Percentiles rank a stretch among this genome's conserved stretches.
phyloP scores from a whole-genome alignment of 1,140 invertebrate species.

The Nomia melanderi region DNA sequence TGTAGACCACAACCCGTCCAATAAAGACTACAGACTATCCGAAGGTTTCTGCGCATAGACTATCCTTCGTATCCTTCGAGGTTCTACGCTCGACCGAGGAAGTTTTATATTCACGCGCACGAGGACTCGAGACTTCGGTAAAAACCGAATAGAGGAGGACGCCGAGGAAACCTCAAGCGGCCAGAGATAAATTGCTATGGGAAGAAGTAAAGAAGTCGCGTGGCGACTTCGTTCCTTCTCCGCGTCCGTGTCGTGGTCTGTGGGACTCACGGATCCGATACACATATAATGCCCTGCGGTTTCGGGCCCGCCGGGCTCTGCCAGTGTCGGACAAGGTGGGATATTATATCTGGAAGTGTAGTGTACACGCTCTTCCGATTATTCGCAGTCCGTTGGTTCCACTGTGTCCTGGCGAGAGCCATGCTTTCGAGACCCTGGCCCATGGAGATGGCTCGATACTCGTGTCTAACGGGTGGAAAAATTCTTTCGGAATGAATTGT shows the following conservation, averaged over 20 bases:
- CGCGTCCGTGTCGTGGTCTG: conserved; percentile 7
- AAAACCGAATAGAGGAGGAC: not conserved
- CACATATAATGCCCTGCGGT: conserved; percentile 26
- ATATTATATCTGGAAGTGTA: conserved; percentile 54
- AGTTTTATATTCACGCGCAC: too few relatives aligned
- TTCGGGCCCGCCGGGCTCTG: conserved; percentile 31
- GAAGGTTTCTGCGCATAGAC: not conserved
- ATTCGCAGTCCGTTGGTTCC: conserved; percentile 52
- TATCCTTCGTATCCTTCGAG: not conserved
- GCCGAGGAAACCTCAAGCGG: not conserved
- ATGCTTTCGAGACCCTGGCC: conserved; percentile 37
- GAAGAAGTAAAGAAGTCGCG: not conserved
- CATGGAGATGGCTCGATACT: not conserved
- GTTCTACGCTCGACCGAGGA: too few relatives aligned
- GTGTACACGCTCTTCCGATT: conserved; percentile 60
- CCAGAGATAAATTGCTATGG: not conserved
- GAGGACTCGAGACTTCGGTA: not conserved
- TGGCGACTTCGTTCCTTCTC: not conserved
- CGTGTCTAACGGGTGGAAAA: not conserved
- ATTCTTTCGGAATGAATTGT: not conserved
- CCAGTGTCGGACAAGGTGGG: conserved; percentile 23
- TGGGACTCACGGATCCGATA: conserved; percentile 14
- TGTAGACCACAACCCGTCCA: not conserved
- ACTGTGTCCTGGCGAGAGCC: conserved; percentile 28
- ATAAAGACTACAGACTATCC: not conserved